Evolutionary conservation across 1,140 invertebrate species (phyloP), one percentile per base, ranked within the genome.

Genomic region (Oedothorax gibbosus): DNA sequence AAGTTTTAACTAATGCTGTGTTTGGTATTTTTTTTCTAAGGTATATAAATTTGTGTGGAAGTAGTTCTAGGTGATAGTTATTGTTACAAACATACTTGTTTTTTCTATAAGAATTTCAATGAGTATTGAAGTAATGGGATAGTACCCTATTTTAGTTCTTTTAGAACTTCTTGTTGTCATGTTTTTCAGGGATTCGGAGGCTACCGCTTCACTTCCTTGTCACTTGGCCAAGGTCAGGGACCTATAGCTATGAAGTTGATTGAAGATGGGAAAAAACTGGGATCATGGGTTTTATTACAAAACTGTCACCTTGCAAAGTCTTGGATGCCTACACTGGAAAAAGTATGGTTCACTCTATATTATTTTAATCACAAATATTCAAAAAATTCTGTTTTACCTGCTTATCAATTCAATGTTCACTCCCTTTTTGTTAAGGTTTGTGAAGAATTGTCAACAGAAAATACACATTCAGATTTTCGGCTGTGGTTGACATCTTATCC

Each of bases 161-260:
- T 35, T 35, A 35, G 35, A 35, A 35, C 35, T 35, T 35, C 35
- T 35, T 35, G 1, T 35, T 35, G n/a, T n/a, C n/a, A 35, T 35
- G 35, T 73, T 77, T 87, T 88, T 54, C 86, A 91, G 90, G 91
- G 91, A 56, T 93, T 92, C 88, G 91, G 92, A 64, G 92, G 92
- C n/a, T 89, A 90, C 68, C 91, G 91, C 76, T 90, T 92, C 82
- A 91, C 91, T 87, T 91, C 91, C 6, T 87, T 92, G 60, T 92
- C 92, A 5, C 88, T 92, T n/a, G 92, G 92, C 75, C 91, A 92
- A 89, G 92, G 92, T 65, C 91, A 92, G 86, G 92, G 92, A n/a
- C 92, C 92, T 14, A 91, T 92, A 86, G 92, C 92, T 12, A 87
- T 91, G 85, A 88, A 88, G 71, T 89, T 92, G 88, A 91, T 92